phyloP scores from a whole-genome alignment of 2,888 invertebrate genomes.

The Cheilosia urbana region DNA sequence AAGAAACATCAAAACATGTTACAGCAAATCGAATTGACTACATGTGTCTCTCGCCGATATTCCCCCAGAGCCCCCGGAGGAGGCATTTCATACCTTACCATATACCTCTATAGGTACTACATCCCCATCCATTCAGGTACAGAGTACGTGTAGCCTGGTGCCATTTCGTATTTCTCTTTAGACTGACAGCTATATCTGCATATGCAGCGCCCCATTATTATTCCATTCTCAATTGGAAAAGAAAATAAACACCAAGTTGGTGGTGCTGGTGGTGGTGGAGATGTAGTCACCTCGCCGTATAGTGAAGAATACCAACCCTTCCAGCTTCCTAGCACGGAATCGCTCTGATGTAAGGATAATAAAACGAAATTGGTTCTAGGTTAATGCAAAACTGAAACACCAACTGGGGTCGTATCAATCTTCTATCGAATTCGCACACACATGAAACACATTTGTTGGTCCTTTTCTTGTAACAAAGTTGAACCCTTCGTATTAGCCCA shows the following conservation, averaged over 20 bases:
- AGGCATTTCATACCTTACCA: constrained; percentile 16
- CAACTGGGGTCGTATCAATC: constrained; percentile 56
- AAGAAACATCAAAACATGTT: constrained; percentile 48
- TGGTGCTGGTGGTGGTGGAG: constrained; percentile 15
- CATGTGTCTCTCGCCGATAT: neutral
- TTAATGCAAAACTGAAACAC: constrained; percentile 73
- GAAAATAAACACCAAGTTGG: constrained; percentile 63
- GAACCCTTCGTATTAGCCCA: constrained; percentile 37
- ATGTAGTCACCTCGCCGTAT: neutral
- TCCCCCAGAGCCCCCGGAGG: neutral
- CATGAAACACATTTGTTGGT: neutral
- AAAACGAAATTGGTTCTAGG: constrained; percentile 73
- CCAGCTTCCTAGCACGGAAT: constrained; percentile 42
- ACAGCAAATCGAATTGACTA: constrained; percentile 31
- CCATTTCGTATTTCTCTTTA: constrained; percentile 59
- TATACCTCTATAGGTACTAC: no score
- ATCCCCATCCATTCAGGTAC: constrained; percentile 4
- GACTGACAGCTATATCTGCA: constrained; percentile 64
- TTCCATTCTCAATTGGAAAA: constrained; percentile 67
- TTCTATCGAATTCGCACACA: neutral
- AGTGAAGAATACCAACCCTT: constrained; percentile 43
- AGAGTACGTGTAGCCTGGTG: constrained; percentile 42
- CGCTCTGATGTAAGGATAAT: constrained; percentile 48
- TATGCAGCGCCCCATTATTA: constrained; percentile 67
- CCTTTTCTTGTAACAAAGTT: no score